phyloP scores from a whole-genome alignment of 1,140 invertebrate species.

The Dendrolimus punctatus region DNA sequence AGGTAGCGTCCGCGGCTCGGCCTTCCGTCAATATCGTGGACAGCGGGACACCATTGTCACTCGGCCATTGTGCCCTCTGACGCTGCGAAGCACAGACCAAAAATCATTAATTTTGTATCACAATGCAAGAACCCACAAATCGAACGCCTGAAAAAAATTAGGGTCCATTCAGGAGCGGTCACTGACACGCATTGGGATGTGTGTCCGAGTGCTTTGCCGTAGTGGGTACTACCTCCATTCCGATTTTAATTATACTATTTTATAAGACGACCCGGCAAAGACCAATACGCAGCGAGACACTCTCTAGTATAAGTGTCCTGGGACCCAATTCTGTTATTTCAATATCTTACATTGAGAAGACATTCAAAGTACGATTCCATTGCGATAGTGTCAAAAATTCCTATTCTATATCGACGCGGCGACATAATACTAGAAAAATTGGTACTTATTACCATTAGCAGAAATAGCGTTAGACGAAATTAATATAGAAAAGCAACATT shows the following conservation, averaged over 20 bases:
- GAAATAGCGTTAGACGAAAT: too few relatives aligned
- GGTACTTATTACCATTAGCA: too few relatives aligned
- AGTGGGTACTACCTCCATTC: conserved; percentile 35
- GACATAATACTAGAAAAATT: too few relatives aligned
- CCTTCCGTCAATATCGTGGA: conserved; percentile 63
- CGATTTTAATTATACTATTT: conserved; percentile 30
- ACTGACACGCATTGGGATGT: conserved; percentile 42
- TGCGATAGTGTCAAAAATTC: too few relatives aligned
- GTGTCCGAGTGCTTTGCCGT: conserved; percentile 12
- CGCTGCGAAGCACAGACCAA: conserved; percentile 58
- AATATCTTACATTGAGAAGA: too few relatives aligned
- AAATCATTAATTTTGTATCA: conserved; percentile 71
- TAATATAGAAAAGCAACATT: too few relatives aligned
- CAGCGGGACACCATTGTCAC: conserved; percentile 68
- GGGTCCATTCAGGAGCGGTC: conserved; percentile 55
- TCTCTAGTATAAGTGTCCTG: too few relatives aligned
- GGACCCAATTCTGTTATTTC: too few relatives aligned
- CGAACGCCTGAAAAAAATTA: conserved; percentile 59
- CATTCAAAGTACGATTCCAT: too few relatives aligned
- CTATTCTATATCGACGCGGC: too few relatives aligned
- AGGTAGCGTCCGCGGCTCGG: conserved; percentile 63
- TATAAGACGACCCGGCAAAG: conserved; percentile 23
- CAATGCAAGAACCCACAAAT: conserved; percentile 70
- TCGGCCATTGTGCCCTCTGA: conserved; percentile 48
- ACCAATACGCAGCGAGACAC: background rate